Base-by-base conservation (phyloP, 1,140 invertebrate species). In the Procambarus clarkii region DNA sequence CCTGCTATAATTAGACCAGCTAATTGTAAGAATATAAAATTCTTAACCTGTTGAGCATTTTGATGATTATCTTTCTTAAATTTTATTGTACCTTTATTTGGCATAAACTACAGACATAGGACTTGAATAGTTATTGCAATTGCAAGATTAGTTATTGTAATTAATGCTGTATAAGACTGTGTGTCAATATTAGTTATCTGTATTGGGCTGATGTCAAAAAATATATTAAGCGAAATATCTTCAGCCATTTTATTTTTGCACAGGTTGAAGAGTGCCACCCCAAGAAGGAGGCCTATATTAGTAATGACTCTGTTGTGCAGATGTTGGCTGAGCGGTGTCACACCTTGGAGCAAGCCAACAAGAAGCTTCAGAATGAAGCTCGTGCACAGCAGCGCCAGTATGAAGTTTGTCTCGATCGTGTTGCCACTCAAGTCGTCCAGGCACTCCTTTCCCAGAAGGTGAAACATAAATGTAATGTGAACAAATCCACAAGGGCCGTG, bases 361-460 rank as follows among this genome's bases (percentile, higher is more conserved):
- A 80, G 46, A 94, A 95, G 45, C 94, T 95, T 9, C 95, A 96
- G 93, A 96, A 95, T 9, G 93, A 95, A 74, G 96, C 96, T 93
- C 95, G 95, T 86, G 95, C 97, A 94, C 95, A 95, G 54, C 96
- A 96, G 92, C 94, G 95, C 88, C 96, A 97, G 93, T 97, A 97
- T 94, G 97, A 97, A 94, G 95, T 96, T 92, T 97, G 96, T 93
- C 94, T 97, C 60, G 97, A 97, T 94, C 97, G 97, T 94, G 97
- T 97, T 34, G 97, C 97, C 87, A 97, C 97, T 94, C 96, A 97
- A 94, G 96, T 97, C 92, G 97, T 98, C 74, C 96, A 97, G 93
- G 97, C 97, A 45, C 95, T 98, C 64, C 95, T 98, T 86, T 96
- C 96, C 44, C 97, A 98, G 95, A 98, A 97, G 96, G 97, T 98